These are phyloP conservation scores for Suricata suricatta DNA, from an alignment of 2,113 vertebrate species.

Conservation along the genomic window DNA sequence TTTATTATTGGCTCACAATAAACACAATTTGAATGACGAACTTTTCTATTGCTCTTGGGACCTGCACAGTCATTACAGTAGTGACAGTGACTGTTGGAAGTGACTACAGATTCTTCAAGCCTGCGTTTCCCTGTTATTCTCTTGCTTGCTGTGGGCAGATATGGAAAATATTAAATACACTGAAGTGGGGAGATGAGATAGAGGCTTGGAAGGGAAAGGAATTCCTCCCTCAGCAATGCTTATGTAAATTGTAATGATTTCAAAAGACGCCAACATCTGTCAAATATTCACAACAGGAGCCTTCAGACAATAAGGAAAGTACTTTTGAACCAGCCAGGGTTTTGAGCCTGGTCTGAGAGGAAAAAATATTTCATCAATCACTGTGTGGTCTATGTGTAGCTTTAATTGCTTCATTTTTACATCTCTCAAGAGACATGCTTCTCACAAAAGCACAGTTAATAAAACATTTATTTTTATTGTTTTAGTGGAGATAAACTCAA, in stretches of 20 bases:
- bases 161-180: neutral
- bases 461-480: conserved; percentile 66
- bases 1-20: neutral
- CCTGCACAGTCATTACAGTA: neutral
- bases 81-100: neutral
- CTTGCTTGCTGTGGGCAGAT: neutral
- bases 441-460: conserved; percentile 46
- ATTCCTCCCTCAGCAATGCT: neutral
- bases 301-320: neutral
- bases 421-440: neutral
- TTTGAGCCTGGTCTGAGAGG: neutral
- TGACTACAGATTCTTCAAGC: neutral
- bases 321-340: neutral
- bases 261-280: neutral
- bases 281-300: neutral
- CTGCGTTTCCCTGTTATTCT: neutral
- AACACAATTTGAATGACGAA: neutral
- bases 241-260: conserved; percentile 1
- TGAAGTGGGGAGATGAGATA: neutral
- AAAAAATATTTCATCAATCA: neutral
- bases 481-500: conserved; percentile 63
- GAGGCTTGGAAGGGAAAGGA: neutral
- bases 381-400: neutral
- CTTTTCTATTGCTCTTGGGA: neutral
- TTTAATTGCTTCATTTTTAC: conserved; percentile 48